Percentiles rank a stretch among this genome's conserved stretches.
Evolutionary conservation across 1,140 invertebrate species (phyloP).

Genomic region (Drosophila nikananu): DNA sequence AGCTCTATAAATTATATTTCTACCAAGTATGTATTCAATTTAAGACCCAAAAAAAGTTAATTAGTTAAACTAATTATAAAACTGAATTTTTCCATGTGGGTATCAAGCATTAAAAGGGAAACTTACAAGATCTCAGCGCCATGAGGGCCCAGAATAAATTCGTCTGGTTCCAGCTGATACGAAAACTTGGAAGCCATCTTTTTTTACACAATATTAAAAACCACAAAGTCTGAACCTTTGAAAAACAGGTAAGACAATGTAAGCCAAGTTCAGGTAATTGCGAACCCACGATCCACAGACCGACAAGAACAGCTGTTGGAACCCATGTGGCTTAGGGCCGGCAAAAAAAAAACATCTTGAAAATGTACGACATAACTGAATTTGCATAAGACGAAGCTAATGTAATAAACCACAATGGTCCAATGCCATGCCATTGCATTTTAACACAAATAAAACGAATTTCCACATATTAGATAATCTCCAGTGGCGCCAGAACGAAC

Average conservation of each 20-base stretch:
- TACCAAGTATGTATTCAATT: neutral
- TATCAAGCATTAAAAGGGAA: no score
- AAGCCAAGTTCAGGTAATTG: neutral
- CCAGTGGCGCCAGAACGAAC: constrained; percentile 55
- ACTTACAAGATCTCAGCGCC: constrained; percentile 40
- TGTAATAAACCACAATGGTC: neutral
- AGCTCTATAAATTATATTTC: neutral
- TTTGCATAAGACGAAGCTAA: neutral
- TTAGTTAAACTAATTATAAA: neutral
- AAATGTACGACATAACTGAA: neutral
- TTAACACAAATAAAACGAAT: neutral
- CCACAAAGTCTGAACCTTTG: neutral
- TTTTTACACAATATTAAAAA: constrained; percentile 5
- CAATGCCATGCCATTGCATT: neutral
- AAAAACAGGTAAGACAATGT: constrained; percentile 28
- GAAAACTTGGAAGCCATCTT: constrained; percentile 71
- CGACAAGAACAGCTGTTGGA: constrained; percentile 18
- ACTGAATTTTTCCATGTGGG: no score
- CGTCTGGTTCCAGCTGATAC: constrained; percentile 63
- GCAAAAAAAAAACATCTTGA: neutral
- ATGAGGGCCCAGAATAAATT: constrained; percentile 42
- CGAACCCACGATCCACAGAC: neutral
- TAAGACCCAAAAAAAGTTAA: neutral
- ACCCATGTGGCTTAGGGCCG: constrained; percentile 2
- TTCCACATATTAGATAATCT: constrained; percentile 70